Evolutionary conservation across 2,888 invertebrate genomes (phyloP), one percentile per base, ranked within the genome.

Genomic region (Hydrotaea diabolus): DNA sequence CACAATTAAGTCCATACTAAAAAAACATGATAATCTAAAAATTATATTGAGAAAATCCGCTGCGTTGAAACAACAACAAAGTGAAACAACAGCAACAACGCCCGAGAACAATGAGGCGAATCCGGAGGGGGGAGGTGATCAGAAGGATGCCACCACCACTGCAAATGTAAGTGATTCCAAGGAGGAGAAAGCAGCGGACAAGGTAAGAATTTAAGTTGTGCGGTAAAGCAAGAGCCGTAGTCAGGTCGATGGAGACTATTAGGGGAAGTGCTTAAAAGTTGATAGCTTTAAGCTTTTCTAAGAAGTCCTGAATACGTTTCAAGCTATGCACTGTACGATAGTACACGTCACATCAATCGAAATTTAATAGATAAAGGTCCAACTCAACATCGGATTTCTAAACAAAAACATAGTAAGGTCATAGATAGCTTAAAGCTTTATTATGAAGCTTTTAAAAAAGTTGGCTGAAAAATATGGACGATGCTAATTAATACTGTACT

Each of bases 21-120:
- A 85, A 62, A 85, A 85, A 55, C 85, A 85, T 71, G 85, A 85
- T 23, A 85, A 85, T 55, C 64, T 85, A 0, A 82, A 85, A 77
- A 19, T 3, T 17, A 73, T 85, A 46, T 43, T 85, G 15, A 82
- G 77, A 77, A 73, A 82, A 64, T 69, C 69, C 21, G 82, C 82
- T 49, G 76, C 82, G 69, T 15, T 69, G 69, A 43, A 69, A 69
- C 19, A 59, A 26, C 26, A 59, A 13, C 26, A 43, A 74, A 78
- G 36, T 3, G 0, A 49, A 13, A 53, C 21, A 59, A 13, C 7
- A 39, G 4, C 55, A 31, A 3, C 43, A 31, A 13, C 23, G n/a
- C 21, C 46, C 0, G 21, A 31, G 31, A 62, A 23, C 4, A n/a
- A 39, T 66, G 39, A 43, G 15, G 17, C 46, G 59, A 80, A 80